These are phyloP conservation scores for Pycnonotus jocosus DNA, from an alignment of 2,113 vertebrate species.

Conservation along the genomic window DNA sequence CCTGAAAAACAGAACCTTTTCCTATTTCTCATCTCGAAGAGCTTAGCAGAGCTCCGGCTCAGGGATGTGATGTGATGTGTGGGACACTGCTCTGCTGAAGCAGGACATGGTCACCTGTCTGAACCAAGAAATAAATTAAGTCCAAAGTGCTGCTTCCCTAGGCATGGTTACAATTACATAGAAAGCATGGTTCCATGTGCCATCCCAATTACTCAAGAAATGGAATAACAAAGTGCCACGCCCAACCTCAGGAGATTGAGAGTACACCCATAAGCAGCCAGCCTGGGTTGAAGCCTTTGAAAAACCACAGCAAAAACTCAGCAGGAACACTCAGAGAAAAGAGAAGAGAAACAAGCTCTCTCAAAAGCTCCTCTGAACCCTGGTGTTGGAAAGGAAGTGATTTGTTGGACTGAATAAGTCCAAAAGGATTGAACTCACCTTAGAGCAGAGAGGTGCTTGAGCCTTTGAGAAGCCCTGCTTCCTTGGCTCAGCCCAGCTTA, in stretches of 20 bases:
- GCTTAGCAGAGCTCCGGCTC: neutral
- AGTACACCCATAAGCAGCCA: neutral
- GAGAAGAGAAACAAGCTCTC: neutral
- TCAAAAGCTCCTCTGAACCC: neutral
- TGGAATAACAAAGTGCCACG: neutral
- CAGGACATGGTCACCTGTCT: neutral
- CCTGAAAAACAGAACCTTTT: neutral
- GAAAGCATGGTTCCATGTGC: neutral
- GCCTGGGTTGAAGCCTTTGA: neutral
- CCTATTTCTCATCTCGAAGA: neutral
- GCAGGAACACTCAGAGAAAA: neutral
- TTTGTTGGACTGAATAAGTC: neutral
- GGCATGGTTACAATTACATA: neutral
- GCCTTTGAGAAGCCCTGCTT: neutral
- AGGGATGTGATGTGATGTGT: neutral
- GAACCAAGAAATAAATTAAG: neutral
- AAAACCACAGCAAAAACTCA: neutral
- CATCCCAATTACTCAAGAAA: neutral
- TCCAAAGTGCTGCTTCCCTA: neutral
- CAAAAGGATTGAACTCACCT: neutral
- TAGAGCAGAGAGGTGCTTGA: neutral
- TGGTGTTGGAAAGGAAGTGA: accelerated
- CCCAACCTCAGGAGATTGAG: neutral
- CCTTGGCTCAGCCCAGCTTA: neutral
- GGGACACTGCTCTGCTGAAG: neutral